Percentiles rank a stretch among this genome's conserved stretches.
Evolutionary conservation across 2,888 invertebrate species (phyloP).

Genomic region (Laspeyria flexula): DNA sequence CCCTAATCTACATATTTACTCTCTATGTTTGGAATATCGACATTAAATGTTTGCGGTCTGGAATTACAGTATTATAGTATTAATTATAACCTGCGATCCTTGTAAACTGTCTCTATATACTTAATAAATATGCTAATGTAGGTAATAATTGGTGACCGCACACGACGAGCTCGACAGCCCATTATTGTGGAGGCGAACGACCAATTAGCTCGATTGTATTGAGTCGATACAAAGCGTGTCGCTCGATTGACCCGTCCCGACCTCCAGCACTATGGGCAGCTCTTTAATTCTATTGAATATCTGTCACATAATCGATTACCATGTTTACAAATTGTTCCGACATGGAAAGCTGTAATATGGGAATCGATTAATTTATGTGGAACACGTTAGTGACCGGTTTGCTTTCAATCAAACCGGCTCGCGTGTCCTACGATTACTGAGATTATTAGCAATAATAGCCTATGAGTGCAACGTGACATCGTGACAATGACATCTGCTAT

Average conservation of each 20-base stretch:
- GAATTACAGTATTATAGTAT: conserved; percentile 27
- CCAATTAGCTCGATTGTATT: conserved; percentile 63
- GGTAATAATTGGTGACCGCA: conserved; percentile 44
- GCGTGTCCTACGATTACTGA: conserved; percentile 24
- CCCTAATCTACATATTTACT: conserved; percentile 38
- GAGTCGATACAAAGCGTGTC: conserved; percentile 51
- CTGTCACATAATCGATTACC: conserved; percentile 44
- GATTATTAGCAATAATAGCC: conserved; percentile 27
- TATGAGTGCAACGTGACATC: conserved; percentile 26
- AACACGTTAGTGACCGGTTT: conserved; percentile 30
- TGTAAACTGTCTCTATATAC: conserved; percentile 7
- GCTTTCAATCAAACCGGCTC: conserved; percentile 45
- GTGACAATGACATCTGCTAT: conserved; percentile 36
- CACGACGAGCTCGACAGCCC: conserved; percentile 35
- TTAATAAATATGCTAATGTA: conserved; percentile 43
- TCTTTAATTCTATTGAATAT: conserved; percentile 46
- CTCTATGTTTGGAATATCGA: conserved; percentile 43
- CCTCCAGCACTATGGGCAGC: conserved; percentile 42
- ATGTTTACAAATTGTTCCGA: conserved; percentile 21
- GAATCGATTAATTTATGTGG: conserved; percentile 44
- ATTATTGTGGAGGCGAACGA: conserved; percentile 52
- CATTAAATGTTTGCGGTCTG: conserved; percentile 38
- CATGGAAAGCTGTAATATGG: conserved; percentile 30
- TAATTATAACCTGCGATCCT: conserved; percentile 11
- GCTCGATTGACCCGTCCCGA: conserved; percentile 62